Evolutionary conservation across 2,797 vertebrate species (phyloP), one percentile per base, ranked within the genome.

Genomic region (Diplodus sargus): DNA sequence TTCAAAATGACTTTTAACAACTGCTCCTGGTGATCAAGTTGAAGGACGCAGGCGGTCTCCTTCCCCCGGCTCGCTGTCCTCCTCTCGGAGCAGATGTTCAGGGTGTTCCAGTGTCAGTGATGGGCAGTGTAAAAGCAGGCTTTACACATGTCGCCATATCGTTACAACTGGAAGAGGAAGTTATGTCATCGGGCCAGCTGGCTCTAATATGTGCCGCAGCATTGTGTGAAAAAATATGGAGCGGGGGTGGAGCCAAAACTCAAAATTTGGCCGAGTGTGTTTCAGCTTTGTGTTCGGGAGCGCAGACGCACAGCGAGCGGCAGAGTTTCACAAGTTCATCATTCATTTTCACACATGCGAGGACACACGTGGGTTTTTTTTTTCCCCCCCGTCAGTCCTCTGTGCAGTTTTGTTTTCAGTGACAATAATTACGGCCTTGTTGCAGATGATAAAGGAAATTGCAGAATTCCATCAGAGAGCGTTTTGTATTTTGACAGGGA

Each of bases 161-260:
- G 49, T 67, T 89, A 87, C 90, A 91, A 90, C 89, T 84, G 85
- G 63, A 82, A 75, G 54, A 92, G 91, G 92, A 94, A 91, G 87
- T 93, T 84, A 93, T 94, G 92, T 95, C 93, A 94, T 87, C 73
- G 13, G 79, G 79, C 85, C 93, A 93, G 91, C 93, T 94, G 91
- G 92, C 85, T 89, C 79, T 78, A 82, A 91, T 89, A 89, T 76
- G 83, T 28, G 66, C 72, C 63, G 57, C 78, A 59, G 80, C 76
- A 81, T 67, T 87, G 90, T 90, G 86, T 87, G 88, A 83, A 91
- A n/a, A 91, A 82, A 88, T 79, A 87, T 22, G 68, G 76, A 65
- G 64, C 78, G 63, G 76, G 83, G 86, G 89, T 86, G 93, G 89
- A 88, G 90, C 83, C 64, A 85, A 78, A 67, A 79, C 69, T 74